Conservation (phyloP, 1,140 invertebrate genomes). For the Ladona fulva region DNA sequence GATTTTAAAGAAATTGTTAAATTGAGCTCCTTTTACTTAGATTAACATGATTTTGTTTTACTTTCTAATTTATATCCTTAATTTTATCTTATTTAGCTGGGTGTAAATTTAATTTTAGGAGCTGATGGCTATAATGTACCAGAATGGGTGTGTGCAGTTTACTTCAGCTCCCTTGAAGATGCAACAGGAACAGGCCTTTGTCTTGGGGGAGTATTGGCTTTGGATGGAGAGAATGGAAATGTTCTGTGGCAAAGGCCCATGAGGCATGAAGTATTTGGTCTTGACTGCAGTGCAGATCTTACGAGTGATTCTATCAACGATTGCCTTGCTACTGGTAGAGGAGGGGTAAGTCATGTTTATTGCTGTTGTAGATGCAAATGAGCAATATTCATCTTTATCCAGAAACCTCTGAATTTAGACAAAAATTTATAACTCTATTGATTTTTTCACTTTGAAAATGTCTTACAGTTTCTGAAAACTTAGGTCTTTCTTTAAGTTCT, state of each 20-base stretch:
- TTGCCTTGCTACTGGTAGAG: conserved; percentile 61
- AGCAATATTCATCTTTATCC: no score
- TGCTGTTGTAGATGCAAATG: no score
- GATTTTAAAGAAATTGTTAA: no score
- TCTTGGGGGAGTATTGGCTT: conserved; percentile 64
- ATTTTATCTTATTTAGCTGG: no score
- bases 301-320: conserved; percentile 60
- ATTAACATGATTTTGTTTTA: no score
- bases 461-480: no score
- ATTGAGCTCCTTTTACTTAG: no score
- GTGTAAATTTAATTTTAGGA: conserved; percentile 37
- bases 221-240: conserved; percentile 61
- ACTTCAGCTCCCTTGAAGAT: conserved; percentile 39
- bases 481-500: no score
- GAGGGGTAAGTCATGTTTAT: conserved; percentile 46
- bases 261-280: conserved; percentile 59
- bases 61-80: no score
- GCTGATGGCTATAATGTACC: conserved; percentile 24
- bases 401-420: no score
- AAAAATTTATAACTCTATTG: no score
- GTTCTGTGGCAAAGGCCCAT: conserved; percentile 70
- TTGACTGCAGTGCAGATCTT: conserved; percentile 66
- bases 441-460: no score
- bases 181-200: conserved; percentile 47
- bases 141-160: conserved; percentile 50